A percentile compares a stretch with the other conserved stretches of the same genome.
These are phyloP conservation scores for Callosobruchus maculatus DNA, from an alignment of 2,888 invertebrate genomes.

Conservation along the genomic window DNA sequence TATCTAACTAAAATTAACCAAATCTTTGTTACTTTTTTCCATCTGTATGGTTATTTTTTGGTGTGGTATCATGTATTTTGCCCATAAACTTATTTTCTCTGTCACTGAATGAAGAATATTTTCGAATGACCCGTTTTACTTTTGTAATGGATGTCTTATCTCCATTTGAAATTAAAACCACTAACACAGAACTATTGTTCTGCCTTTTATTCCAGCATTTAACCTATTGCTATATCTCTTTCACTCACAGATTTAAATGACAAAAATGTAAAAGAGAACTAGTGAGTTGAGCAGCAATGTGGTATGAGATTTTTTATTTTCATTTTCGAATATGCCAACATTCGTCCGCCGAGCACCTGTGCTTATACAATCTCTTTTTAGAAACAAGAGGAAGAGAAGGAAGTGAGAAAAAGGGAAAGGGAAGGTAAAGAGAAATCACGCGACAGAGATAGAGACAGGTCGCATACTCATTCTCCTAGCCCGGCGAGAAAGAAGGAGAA, in stretches of 20 bases:
- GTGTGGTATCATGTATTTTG: background rate
- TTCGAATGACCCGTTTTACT: slow-evolving; percentile 19
- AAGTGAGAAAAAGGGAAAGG: slow-evolving; percentile 59
- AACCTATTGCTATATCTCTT: background rate
- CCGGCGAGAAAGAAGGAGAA: slow-evolving; percentile 42
- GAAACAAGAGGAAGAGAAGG: slow-evolving; percentile 74
- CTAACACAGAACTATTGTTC: slow-evolving; percentile 7
- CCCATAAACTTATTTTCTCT: background rate
- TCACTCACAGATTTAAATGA: background rate
- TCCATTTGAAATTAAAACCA: slow-evolving; percentile 7
- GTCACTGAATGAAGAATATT: slow-evolving; percentile 14
- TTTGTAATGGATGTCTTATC: slow-evolving; percentile 6
- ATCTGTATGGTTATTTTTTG: too few species aligned
- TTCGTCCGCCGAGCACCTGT: background rate
- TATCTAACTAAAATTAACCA: too few species aligned
- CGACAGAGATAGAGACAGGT: slow-evolving; percentile 31
- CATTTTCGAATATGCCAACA: background rate
- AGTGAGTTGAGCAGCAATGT: slow-evolving; percentile 4
- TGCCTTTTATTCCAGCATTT: background rate
- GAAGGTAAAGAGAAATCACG: slow-evolving; percentile 49
- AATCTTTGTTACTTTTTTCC: too few species aligned
- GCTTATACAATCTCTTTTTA: slow-evolving; percentile 48
- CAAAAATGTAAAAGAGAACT: background rate
- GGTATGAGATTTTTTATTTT: slow-evolving; percentile 31
- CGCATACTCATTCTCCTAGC: slow-evolving; percentile 44